Percentiles rank a stretch among this genome's conserved stretches.
Evolutionary conservation across 2,797 vertebrate genomes (phyloP).

Genomic region (Myripristis murdjan): DNA sequence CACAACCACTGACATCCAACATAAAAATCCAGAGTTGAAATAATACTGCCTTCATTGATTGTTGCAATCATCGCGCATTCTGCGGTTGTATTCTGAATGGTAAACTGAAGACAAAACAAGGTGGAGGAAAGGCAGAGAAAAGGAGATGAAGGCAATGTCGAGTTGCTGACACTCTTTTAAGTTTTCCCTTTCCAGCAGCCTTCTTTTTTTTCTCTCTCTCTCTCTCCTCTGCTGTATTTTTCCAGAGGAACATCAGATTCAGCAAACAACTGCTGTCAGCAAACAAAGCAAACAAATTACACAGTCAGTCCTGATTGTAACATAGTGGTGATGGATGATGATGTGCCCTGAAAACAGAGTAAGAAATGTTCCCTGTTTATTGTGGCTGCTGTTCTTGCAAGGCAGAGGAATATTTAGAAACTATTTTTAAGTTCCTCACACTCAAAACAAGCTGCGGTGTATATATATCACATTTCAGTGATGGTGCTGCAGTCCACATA

Average conservation of each 20-base stretch:
- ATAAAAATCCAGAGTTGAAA: conserved; percentile 43
- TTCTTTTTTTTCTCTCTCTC: conserved; percentile 1
- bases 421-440: conserved; percentile 43
- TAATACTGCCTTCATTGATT: conserved; percentile 53
- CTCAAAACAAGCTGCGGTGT: conserved; percentile 43
- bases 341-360: conserved; percentile 62
- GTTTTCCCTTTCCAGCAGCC: conserved; percentile 9
- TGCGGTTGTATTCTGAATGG: conserved; percentile 25
- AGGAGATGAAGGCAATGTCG: conserved; percentile 53
- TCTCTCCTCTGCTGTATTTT: conserved; percentile 46
- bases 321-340: conserved; percentile 72
- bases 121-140: conserved; percentile 16
- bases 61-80: conserved; percentile 48
- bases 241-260: conserved; percentile 65
- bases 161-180: conserved; percentile 56
- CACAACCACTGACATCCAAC: conserved; percentile 3
- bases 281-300: conserved; percentile 80
- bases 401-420: conserved; percentile 35
- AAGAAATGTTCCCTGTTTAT: conserved; percentile 59
- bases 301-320: conserved; percentile 69
- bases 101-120: conserved; percentile 37
- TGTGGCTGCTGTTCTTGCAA: conserved; percentile 54
- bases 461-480: conserved; percentile 50
- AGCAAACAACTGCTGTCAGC: conserved; percentile 75
- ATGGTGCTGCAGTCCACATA: conserved; percentile 22